phyloP scores from a whole-genome alignment of 2,113 vertebrate species.

The Chloropsis hardwickii region DNA sequence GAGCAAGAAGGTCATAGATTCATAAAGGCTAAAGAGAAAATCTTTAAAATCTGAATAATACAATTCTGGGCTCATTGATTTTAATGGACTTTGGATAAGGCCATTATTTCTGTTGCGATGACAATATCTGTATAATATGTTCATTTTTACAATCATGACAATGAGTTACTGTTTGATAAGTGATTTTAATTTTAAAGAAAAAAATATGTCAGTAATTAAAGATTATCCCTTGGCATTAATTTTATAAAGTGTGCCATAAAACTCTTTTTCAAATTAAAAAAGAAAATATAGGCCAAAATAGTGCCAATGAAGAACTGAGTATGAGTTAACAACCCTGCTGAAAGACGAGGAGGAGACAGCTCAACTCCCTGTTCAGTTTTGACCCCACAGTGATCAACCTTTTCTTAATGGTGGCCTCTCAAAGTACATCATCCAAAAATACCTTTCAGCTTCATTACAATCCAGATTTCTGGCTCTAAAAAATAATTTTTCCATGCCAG shows the following conservation, averaged over 20 bases:
- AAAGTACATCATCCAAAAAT: neutral
- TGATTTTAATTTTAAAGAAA: conserved; percentile 23
- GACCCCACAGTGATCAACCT: neutral
- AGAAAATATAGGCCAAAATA: neutral
- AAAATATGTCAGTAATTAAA: conserved; percentile 31
- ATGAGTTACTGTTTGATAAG: conserved; percentile 19
- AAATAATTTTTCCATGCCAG: neutral
- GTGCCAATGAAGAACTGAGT: neutral
- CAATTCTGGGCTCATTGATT: neutral
- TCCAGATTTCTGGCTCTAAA: neutral
- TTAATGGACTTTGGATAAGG: neutral
- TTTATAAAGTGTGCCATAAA: neutral
- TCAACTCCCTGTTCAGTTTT: neutral
- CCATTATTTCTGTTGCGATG: conserved; percentile 10
- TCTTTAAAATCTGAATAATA: neutral
- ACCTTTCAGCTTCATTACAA: neutral
- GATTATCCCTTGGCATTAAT: conserved; percentile 10
- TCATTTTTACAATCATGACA: conserved; percentile 11
- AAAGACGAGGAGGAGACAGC: neutral
- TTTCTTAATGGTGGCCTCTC: neutral
- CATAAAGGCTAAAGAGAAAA: neutral
- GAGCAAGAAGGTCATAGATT: neutral
- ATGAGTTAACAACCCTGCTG: neutral
- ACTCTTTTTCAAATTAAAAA: neutral
- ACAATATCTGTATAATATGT: neutral